Evolutionary conservation across 2,888 invertebrate species (phyloP), one percentile per base, ranked within the genome.

Genomic region (Drosophila flavopinicola): DNA sequence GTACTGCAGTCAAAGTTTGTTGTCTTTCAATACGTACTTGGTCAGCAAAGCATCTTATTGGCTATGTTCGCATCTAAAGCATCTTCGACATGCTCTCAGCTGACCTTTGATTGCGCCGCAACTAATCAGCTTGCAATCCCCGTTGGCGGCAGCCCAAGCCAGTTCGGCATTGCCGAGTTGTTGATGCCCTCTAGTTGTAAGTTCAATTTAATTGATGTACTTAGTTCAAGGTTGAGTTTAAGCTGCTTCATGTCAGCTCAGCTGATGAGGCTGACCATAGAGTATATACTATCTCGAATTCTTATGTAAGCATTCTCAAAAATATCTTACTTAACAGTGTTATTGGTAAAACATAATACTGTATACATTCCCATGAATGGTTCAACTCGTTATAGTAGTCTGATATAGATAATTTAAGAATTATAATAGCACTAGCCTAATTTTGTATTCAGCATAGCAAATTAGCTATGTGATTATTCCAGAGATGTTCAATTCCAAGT

Each of bases 61-160:
- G 39, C 59, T 39, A 7, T 17, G 41, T 29, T 58, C 73, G 37
- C 56, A 42, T 63, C 52, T 33, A 68, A 45, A 38, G 23, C 63
- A 33, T 52, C 48, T 66, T 52, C 52, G 41, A 59, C 44, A 44
- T 47, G 59, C 7, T 41, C 37, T 54, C 27, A 20, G 30, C 6
- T 11, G 42, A 24, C 44, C n/a, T 23, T 61, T 42, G 47, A 61
- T 25, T 42, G 20, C 32, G 23, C 38, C 44, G 9, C 27, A 39
- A 25, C 30, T 29, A 47, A 51, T 25, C 41, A 32, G 48, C 17
- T 41, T 58, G 33, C 24, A 66, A 60, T 53, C 29, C 23, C 33
- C 33, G 48, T 56, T 71, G 25, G 37, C 25, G 23, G 29, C 66
- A 33, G 20, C 10, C 56, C 44, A 45, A 35, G 33, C 9, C 44